A percentile compares a stretch with the other conserved stretches of the same genome.
Conservation (phyloP, 35 echinoderm and acorn worm species). For the Holothuria glaberrima region DNA sequence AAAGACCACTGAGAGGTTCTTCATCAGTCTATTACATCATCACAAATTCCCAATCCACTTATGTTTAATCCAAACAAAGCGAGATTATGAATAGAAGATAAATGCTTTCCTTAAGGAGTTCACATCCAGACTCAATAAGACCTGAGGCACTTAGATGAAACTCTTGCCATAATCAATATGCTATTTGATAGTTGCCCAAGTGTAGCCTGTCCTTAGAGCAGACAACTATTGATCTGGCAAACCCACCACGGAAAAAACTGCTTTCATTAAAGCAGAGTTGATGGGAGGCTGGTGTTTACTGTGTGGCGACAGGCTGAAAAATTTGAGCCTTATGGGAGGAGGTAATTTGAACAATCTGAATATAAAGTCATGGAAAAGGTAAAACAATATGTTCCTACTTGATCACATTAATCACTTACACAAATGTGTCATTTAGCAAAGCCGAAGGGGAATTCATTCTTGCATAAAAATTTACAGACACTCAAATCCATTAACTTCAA, state of each 20-base stretch:
- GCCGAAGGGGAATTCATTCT: background rate
- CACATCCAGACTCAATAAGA: constrained; percentile 18
- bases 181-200: constrained; percentile 58
- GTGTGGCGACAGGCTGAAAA: constrained; percentile 50
- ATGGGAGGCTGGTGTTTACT: constrained; percentile 38
- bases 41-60: constrained; percentile 13
- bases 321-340: constrained; percentile 62
- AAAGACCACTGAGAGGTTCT: background rate
- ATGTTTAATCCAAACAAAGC: background rate
- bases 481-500: background rate
- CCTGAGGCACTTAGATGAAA: constrained; percentile 57
- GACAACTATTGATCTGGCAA: constrained; percentile 51
- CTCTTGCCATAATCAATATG: constrained; percentile 64
- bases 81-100: constrained; percentile 23
- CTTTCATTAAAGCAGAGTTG: constrained; percentile 35
- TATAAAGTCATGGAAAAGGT: constrained; percentile 3
- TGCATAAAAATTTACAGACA: background rate
- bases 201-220: constrained; percentile 54
- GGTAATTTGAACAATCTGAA: constrained; percentile 52
- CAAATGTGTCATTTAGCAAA: constrained; percentile 28
- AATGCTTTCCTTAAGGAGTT: constrained; percentile 31
- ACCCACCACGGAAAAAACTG: constrained; percentile 44
- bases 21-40: background rate
- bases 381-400: constrained; percentile 33
- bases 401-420: constrained; percentile 43